These are phyloP conservation scores for Arvicola amphibius DNA, from an alignment of 2,797 vertebrate genomes.

Conservation along the genomic window DNA sequence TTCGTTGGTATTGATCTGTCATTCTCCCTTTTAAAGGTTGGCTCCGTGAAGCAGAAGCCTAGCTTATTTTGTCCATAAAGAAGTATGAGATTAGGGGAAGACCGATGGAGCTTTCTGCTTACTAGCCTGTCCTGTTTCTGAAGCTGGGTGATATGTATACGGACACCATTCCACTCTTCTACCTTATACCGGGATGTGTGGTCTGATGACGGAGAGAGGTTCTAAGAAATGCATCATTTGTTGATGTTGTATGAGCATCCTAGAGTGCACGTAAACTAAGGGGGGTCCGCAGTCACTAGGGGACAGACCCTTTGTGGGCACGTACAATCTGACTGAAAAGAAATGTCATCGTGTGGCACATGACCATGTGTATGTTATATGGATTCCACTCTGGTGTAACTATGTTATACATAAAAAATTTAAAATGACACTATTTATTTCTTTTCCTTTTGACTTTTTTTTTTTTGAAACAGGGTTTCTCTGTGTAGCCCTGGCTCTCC, in stretches of 20 bases:
- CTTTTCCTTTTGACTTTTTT: neutral
- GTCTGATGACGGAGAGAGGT: neutral
- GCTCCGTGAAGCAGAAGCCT: neutral
- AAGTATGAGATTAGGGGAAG: neutral
- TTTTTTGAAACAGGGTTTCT: neutral
- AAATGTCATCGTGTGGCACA: neutral
- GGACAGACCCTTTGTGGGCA: neutral
- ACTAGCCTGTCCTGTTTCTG: slow-evolving; percentile 17
- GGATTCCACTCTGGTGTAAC: neutral
- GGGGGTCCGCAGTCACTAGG: neutral
- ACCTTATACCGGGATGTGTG: neutral
- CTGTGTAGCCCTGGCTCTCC: neutral
- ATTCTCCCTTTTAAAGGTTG: neutral
- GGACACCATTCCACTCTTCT: neutral
- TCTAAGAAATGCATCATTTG: neutral
- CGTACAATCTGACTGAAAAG: neutral
- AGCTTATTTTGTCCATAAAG: neutral
- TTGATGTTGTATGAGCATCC: neutral
- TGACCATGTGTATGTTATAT: neutral
- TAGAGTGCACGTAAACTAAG: neutral
- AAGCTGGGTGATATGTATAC: neutral
- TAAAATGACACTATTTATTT: neutral
- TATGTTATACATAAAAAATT: slow-evolving; percentile 39
- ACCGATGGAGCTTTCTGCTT: neutral
- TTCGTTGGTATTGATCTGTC: neutral